These are phyloP conservation scores for Eurytoma adleriae DNA, from an alignment of 2,888 invertebrate genomes.

Conservation along the genomic window DNA sequence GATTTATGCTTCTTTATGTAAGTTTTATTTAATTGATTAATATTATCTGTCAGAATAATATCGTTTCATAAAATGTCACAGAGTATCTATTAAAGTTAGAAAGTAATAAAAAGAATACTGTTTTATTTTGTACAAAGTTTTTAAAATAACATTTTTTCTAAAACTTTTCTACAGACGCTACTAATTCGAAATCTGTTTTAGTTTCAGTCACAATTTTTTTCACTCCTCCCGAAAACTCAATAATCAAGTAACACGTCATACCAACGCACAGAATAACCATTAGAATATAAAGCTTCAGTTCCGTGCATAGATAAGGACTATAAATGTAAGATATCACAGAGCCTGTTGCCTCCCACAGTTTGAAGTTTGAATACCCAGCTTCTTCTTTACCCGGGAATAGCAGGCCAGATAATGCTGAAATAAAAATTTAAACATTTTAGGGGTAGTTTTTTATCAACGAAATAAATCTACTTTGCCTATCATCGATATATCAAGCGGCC, in stretches of 20 bases:
- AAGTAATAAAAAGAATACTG: no score
- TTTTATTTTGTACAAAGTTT: background rate
- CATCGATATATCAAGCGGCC: no score
- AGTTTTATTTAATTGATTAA: no score
- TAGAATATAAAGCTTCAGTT: slow-evolving; percentile 83
- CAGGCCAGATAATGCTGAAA: slow-evolving; percentile 88
- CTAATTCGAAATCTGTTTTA: slow-evolving; percentile 71
- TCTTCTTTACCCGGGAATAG: slow-evolving; percentile 91
- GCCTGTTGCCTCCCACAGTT: slow-evolving; percentile 94
- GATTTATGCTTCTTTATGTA: no score
- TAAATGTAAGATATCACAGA: slow-evolving; percentile 91
- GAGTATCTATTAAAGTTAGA: no score
- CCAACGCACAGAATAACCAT: slow-evolving; percentile 84
- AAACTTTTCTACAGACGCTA: slow-evolving; percentile 59
- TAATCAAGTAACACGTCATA: slow-evolving; percentile 84
- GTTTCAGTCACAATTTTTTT: slow-evolving; percentile 57
- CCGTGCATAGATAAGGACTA: slow-evolving; percentile 86
- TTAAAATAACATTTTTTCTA: slow-evolving; percentile 20
- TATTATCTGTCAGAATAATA: no score
- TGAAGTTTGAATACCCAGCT: slow-evolving; percentile 94
- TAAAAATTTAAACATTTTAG: background rate
- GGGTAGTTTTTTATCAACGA: no score
- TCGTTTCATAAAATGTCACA: no score
- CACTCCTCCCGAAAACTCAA: slow-evolving; percentile 77
- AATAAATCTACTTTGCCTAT: no score